A percentile compares a stretch with the other conserved stretches of the same genome.
Evolutionary conservation across 2,888 invertebrate species (phyloP).

Genomic region (Drosophila birchii): DNA sequence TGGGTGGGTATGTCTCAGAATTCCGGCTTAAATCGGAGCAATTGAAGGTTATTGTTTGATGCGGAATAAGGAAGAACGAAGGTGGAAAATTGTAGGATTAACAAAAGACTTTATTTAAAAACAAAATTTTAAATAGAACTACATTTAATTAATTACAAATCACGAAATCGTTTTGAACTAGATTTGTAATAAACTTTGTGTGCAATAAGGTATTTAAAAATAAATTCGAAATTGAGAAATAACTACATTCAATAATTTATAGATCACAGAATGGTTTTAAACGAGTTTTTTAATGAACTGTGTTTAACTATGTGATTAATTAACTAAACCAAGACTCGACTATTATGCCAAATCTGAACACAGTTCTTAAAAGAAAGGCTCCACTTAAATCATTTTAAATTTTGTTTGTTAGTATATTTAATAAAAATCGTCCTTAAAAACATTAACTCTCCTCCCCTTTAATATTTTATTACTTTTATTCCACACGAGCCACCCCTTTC

Average conservation of each 20-base stretch:
- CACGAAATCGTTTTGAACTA: neutral
- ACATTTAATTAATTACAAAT: no score
- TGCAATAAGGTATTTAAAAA: no score
- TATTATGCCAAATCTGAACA: neutral
- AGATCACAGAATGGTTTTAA: no score
- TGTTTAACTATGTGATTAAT: neutral
- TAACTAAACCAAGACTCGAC: neutral
- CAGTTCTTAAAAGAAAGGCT: no score
- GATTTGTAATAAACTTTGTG: no score
- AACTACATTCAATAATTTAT: no score
- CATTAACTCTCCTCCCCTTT: neutral
- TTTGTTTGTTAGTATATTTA: neutral
- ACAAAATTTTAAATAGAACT: neutral
- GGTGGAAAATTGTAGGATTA: neutral
- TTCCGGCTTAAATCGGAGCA: neutral
- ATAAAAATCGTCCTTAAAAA: neutral
- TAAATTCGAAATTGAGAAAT: no score
- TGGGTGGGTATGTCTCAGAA: slow-evolving; percentile 6
- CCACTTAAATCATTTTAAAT: neutral
- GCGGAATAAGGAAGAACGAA: neutral
- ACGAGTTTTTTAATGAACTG: no score
- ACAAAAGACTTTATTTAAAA: neutral
- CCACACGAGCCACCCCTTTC: neutral
- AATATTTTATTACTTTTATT: neutral
- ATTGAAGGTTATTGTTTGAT: neutral